These are phyloP conservation scores for Anastrepha ludens DNA, from an alignment of 1,140 invertebrate genomes.

Conservation along the genomic window DNA sequence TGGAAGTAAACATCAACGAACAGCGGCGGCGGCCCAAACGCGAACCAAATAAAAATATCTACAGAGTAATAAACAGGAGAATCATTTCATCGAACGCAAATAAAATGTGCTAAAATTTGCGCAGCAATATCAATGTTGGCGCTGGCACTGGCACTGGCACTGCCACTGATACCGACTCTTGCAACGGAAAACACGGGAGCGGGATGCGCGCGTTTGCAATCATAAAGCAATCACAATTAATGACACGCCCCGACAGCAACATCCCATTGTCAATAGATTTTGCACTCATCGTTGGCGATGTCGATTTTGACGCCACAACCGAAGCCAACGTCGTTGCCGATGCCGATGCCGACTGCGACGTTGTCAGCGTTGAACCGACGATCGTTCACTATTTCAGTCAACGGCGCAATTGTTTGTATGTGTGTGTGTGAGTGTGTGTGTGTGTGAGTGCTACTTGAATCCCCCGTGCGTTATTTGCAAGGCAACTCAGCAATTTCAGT, in stretches of 20 bases:
- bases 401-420: not conserved
- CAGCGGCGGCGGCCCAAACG: not conserved
- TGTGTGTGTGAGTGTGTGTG: no score
- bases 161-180: not conserved
- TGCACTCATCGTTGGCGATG: constrained; percentile 41
- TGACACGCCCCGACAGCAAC: constrained; percentile 72
- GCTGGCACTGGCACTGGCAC: not conserved
- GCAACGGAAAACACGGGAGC: not conserved
- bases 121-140: not conserved
- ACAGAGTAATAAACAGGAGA: constrained; percentile 73
- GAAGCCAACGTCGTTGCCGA: not conserved
- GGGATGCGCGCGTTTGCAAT: constrained; percentile 57
- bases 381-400: not conserved
- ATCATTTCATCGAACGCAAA: constrained; percentile 63
- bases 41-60: constrained; percentile 58
- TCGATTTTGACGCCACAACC: constrained; percentile 4
- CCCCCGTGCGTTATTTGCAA: not conserved
- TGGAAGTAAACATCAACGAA: constrained; percentile 48
- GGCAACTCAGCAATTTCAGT: not conserved
- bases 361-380: not conserved
- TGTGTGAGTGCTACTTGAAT: not conserved
- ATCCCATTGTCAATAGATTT: constrained; percentile 73
- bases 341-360: not conserved
- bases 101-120: constrained; percentile 71
- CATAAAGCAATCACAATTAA: constrained; percentile 74